A percentile compares a stretch with the other conserved stretches of the same genome.
Conservation (phyloP, 2,888 invertebrate species). For the Patella caerulea region DNA sequence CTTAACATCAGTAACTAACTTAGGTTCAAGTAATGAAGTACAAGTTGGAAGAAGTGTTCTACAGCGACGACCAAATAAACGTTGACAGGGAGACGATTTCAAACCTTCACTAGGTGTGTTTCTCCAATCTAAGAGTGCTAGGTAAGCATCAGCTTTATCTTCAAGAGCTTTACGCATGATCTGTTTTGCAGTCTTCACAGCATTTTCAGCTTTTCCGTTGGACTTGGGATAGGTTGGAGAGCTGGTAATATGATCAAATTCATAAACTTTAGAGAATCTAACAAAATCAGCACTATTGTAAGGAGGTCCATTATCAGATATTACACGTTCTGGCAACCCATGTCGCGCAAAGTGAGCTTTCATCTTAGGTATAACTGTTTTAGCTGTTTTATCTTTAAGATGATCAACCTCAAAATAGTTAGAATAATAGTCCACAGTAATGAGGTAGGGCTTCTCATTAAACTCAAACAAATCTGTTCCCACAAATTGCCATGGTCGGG, state of each 20-base stretch:
- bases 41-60: slow-evolving; percentile 12
- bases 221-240: slow-evolving; percentile 13
- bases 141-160: too few species aligned
- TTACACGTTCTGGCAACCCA: slow-evolving; percentile 22
- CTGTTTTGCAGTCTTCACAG: background rate
- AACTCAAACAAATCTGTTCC: slow-evolving; percentile 27
- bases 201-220: too few species aligned
- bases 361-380: slow-evolving; percentile 20
- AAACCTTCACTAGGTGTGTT: background rate
- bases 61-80: slow-evolving; percentile 14
- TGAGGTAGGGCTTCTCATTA: slow-evolving; percentile 17
- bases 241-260: slow-evolving; percentile 20
- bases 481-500: slow-evolving; percentile 28
- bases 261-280: background rate
- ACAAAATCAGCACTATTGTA: slow-evolving; percentile 17
- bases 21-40: background rate
- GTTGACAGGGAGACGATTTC: slow-evolving; percentile 17
- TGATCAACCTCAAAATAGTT: slow-evolving; percentile 25
- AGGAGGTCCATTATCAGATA: slow-evolving; percentile 35
- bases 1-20: too few species aligned
- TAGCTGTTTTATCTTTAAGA: slow-evolving; percentile 22
- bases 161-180: background rate
- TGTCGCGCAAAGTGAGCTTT: slow-evolving; percentile 34
- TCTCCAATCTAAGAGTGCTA: too few species aligned
- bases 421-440: slow-evolving; percentile 28